These are phyloP conservation scores for Oscheius sp. DNA, from an alignment of 1,140 invertebrate species.

Conservation along the genomic window DNA sequence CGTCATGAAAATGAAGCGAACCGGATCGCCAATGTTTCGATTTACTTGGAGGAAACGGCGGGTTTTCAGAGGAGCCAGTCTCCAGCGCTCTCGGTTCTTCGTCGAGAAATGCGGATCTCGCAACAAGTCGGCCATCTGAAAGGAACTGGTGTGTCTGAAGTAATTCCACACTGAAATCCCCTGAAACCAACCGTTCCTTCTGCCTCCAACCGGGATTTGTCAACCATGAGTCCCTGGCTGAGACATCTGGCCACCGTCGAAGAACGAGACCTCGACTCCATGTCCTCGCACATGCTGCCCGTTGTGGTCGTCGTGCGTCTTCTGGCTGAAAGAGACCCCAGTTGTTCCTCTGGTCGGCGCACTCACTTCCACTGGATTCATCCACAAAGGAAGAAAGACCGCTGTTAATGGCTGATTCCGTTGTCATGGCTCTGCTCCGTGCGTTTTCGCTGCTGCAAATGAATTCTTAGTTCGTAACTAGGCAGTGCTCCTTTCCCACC, in stretches of 20 bases:
- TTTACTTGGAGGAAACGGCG: constrained; percentile 19
- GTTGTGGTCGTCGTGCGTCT: constrained; percentile 12
- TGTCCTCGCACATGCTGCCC: constrained; percentile 5
- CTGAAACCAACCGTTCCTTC: constrained; percentile 7
- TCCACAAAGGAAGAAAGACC: not conserved
- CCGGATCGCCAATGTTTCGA: constrained; percentile 26
- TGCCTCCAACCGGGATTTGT: constrained; percentile 13
- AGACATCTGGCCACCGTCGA: constrained; percentile 24
- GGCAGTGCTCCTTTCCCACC: too few relatives aligned
- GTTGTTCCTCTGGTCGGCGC: not conserved
- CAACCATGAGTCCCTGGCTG: constrained; percentile 18
- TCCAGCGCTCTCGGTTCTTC: constrained; percentile 12
- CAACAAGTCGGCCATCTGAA: constrained; percentile 11
- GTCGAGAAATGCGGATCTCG: constrained; percentile 25
- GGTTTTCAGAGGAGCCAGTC: constrained; percentile 10
- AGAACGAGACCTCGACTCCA: constrained; percentile 9
- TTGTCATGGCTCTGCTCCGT: not conserved
- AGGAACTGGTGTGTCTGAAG: not conserved
- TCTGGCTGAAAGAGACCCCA: not conserved
- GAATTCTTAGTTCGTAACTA: too few relatives aligned
- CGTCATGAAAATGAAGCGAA: constrained; percentile 28
- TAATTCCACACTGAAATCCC: too few relatives aligned
- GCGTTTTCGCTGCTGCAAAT: not conserved
- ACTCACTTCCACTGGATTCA: constrained; percentile 1
- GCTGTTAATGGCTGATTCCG: not conserved